Evolutionary conservation across 2,888 invertebrate species (phyloP), one percentile per base, ranked within the genome.

Genomic region (Panzeria rudis): DNA sequence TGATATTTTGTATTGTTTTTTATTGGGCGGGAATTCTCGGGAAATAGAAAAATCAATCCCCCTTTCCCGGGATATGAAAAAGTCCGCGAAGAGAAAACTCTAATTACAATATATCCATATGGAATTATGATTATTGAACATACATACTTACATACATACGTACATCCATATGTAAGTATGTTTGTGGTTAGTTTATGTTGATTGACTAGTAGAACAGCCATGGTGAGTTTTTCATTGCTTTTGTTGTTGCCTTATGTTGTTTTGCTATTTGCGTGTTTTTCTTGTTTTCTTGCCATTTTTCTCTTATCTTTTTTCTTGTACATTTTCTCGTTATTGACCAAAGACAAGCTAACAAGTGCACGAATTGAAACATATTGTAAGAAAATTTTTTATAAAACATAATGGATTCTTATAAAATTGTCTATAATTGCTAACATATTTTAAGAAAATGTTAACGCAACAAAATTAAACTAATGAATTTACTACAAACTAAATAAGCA

Each of bases 281-380:
- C 83, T 77, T 64, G 76, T 71, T 77, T 66, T 66, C 50, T 69
- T 68, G 66, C 44, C 11, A 32, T 59, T 56, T 77, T 50, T 76
- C 6, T 38, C 50, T 32, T 52, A 29, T 29, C 25, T 56, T 0
- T 50, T 29, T 25, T 17, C 47, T 11, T 23, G n/a, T 29, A n/a
- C 29, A 62, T 59, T 68, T 59, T 52, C 78, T 78, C 15, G 61
- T 62, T 61, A 69, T 78, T 78, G 69, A 52, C 69, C 50, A 78
- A 78, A 84, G 73, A 82, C 78, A 78, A 82, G 81, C 81, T 78
- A 85, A 82, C 85, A 85, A 85, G 85, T 85, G 82, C 69, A 83
- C 56, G 44, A 83, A 69, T 78, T 61, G 50, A 50, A 85, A 82
- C 85, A 85, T 85, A 85, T 85, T 85, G 85, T 82, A 62, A 8